A percentile compares a stretch with the other conserved stretches of the same genome.
phyloP scores from a whole-genome alignment of 2,888 invertebrate species.

The Palloptera scutellata region DNA sequence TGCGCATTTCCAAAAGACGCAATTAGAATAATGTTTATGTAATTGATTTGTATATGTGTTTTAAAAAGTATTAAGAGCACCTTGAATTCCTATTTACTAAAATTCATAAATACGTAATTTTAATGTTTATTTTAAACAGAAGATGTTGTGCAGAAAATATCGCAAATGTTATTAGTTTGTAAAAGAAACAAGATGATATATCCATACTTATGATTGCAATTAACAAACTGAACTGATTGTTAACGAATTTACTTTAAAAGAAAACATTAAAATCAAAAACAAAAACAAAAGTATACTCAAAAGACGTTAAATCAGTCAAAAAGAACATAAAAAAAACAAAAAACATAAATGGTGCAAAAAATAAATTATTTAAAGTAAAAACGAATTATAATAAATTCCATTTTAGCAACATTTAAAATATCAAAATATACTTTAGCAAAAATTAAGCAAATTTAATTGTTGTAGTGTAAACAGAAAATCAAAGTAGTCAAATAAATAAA shows the following conservation, averaged over 20 bases:
- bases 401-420: slow-evolving; percentile 18
- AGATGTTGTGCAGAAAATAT: no score
- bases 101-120: no score
- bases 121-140: no score
- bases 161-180: no score
- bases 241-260: slow-evolving; percentile 61
- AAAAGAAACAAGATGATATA: background rate
- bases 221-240: slow-evolving; percentile 55
- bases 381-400: slow-evolving; percentile 3
- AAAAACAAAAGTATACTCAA: background rate
- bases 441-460: slow-evolving; percentile 20
- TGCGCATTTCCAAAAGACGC: no score
- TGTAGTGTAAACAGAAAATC: background rate
- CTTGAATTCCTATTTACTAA: no score
- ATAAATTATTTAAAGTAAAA: background rate
- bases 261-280: background rate
- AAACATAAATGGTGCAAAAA: background rate
- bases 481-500: no score
- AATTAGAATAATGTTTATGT: no score
- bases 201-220: slow-evolving; percentile 13
- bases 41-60: no score
- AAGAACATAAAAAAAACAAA: background rate
- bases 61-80: no score
- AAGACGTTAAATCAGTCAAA: slow-evolving; percentile 2
- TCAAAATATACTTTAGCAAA: slow-evolving; percentile 19